These are phyloP conservation scores for Drosophila incognita DNA, from an alignment of 2,888 invertebrate genomes.

Conservation along the genomic window DNA sequence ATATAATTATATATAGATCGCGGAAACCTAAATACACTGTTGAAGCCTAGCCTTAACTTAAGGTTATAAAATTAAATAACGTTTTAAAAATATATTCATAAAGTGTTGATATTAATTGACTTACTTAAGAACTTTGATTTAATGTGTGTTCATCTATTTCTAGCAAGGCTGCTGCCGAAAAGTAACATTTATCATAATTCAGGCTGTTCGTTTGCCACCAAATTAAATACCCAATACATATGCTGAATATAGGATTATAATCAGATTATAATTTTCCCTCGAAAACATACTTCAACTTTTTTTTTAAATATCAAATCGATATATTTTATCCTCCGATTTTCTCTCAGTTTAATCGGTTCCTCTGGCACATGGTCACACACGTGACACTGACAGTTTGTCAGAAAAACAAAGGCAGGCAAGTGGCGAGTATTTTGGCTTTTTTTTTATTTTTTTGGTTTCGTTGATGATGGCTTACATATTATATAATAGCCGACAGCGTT, in stretches of 20 bases:
- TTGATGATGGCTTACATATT: slow-evolving; percentile 47
- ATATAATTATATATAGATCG: not conserved
- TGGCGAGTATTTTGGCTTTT: slow-evolving; percentile 1
- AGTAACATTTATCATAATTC: not conserved
- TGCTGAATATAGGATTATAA: no score
- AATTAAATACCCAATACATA: not conserved
- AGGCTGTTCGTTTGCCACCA: not conserved
- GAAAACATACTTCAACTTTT: not conserved
- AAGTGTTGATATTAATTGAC: not conserved
- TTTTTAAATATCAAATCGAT: not conserved
- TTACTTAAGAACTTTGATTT: not conserved
- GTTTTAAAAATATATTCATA: not conserved
- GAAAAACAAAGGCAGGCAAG: slow-evolving; percentile 33
- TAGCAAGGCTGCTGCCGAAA: not conserved
- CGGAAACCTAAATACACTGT: not conserved
- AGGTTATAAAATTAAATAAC: not conserved
- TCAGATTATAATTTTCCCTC: not conserved
- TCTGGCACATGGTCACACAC: slow-evolving; percentile 18
- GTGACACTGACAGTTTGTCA: slow-evolving; percentile 55
- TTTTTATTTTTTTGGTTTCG: not conserved
- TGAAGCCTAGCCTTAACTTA: not conserved
- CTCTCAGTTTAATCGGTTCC: slow-evolving; percentile 13
- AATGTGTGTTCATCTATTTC: not conserved
- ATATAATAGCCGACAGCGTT: slow-evolving; percentile 52
- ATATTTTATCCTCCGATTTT: not conserved